Conservation (phyloP, 2,113 vertebrate species). For the Thalassoma bifasciatum region DNA sequence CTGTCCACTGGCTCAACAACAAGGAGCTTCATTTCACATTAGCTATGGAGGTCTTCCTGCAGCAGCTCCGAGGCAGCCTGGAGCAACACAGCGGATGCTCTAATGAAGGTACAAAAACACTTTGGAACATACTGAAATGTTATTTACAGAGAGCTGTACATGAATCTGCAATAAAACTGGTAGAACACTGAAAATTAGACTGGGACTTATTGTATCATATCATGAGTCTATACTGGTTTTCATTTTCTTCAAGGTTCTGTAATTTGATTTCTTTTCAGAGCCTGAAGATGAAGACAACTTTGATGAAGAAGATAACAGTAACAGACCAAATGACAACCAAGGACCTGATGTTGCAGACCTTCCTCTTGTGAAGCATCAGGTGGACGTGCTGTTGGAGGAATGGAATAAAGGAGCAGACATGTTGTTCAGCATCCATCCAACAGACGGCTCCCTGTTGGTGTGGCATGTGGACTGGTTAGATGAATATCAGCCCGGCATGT, state of each 20-base stretch:
- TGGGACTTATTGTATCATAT: too few relatives aligned
- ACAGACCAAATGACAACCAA: constrained; percentile 50
- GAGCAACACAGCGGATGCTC: constrained; percentile 87
- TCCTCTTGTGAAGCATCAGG: constrained; percentile 91
- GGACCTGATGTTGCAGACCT: constrained; percentile 73
- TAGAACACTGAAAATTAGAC: too few relatives aligned
- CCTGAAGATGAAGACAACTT: constrained; percentile 67
- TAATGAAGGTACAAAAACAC: constrained; percentile 85
- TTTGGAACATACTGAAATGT: background rate
- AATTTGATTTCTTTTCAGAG: constrained; percentile 54
- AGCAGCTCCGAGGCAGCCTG: constrained; percentile 89
- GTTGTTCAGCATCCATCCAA: constrained; percentile 98
- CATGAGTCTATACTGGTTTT: too few relatives aligned
- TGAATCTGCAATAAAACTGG: background rate
- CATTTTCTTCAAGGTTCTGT: background rate
- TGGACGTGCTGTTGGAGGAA: constrained; percentile 91
- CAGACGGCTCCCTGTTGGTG: constrained; percentile 96
- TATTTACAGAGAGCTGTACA: background rate
- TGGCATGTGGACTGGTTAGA: constrained; percentile 99
- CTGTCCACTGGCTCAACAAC: constrained; percentile 98
- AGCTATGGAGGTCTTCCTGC: constrained; percentile 96
- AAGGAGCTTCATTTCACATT: constrained; percentile 97
- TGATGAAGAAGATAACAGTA: constrained; percentile 60
- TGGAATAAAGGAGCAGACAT: constrained; percentile 98
- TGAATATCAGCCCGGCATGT: constrained; percentile 98